Percentiles rank a stretch among this genome's conserved stretches.
Evolutionary conservation across 2,888 invertebrate species (phyloP).

Genomic region (Oconnorella tubifera): DNA sequence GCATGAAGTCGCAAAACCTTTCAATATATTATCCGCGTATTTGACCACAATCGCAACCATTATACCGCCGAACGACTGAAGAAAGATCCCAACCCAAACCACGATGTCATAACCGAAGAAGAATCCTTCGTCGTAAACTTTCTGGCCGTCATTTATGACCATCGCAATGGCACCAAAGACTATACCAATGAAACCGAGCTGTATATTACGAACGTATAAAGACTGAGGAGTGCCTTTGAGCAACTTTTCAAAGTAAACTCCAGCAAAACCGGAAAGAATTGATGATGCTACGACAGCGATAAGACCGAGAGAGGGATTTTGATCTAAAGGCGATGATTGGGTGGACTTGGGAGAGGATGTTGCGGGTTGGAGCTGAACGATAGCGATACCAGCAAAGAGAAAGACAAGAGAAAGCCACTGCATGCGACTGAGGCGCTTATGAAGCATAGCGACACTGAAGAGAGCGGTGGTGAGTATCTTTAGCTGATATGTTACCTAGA

Average conservation of each 20-base stretch:
- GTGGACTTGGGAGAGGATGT: not conserved
- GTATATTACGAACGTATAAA: conserved; percentile 95
- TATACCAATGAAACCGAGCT: conserved; percentile 84
- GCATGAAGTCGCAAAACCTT: conserved; percentile 84
- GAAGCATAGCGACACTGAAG: conserved; percentile 58
- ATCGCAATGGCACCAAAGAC: conserved; percentile 83
- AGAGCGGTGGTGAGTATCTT: conserved; percentile 60
- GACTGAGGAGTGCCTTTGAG: conserved; percentile 75
- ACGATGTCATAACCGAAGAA: conserved; percentile 62
- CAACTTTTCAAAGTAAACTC: conserved; percentile 97
- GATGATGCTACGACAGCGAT: conserved; percentile 61
- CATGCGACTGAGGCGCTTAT: conserved; percentile 48
- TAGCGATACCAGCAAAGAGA: conserved; percentile 57
- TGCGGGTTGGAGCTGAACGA: conserved; percentile 55
- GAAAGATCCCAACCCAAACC: conserved; percentile 73
- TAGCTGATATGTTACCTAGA: conserved; percentile 60
- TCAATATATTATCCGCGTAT: conserved; percentile 98
- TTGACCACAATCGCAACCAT: conserved; percentile 97
- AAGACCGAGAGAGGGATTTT: conserved; percentile 45
- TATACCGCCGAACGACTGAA: conserved; percentile 89
- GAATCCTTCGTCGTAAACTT: conserved; percentile 68
- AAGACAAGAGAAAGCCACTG: conserved; percentile 59
- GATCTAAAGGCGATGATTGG: conserved; percentile 31
- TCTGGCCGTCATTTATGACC: conserved; percentile 56
- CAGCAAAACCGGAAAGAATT: conserved; percentile 91